Conservation (phyloP, 2,888 invertebrate species). For the Lepidochrysops patricia region DNA sequence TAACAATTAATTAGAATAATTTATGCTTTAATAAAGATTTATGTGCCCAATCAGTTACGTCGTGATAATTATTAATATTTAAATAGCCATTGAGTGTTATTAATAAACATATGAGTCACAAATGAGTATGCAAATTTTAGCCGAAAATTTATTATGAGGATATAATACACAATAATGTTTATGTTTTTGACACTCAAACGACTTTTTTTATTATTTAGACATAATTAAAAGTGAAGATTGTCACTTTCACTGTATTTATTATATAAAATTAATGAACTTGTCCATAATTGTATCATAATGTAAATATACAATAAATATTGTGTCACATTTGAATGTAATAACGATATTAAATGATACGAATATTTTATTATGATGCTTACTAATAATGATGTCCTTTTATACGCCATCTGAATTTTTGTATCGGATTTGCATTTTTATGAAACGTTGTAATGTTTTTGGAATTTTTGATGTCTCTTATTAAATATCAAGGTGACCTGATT, state of each 20-base stretch:
- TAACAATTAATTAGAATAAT: neutral
- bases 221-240: slow-evolving; percentile 2
- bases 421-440: neutral
- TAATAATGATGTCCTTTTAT: neutral
- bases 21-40: neutral
- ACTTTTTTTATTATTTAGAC: neutral
- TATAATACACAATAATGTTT: neutral
- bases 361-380: neutral
- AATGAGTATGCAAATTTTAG: neutral
- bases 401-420: neutral
- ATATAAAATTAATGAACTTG: neutral
- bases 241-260: slow-evolving; percentile 8
- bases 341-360: neutral
- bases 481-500: neutral
- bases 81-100: neutral
- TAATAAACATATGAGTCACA: neutral
- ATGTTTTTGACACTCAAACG: neutral
- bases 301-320: neutral
- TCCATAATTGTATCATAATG: neutral
- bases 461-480: neutral
- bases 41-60: neutral
- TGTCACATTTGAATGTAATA: neutral
- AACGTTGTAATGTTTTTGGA: neutral
- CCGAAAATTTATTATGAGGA: neutral
- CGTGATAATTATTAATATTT: neutral